Base-by-base conservation (phyloP, 2,888 invertebrate genomes). In the Enchytraeus crypticus region DNA sequence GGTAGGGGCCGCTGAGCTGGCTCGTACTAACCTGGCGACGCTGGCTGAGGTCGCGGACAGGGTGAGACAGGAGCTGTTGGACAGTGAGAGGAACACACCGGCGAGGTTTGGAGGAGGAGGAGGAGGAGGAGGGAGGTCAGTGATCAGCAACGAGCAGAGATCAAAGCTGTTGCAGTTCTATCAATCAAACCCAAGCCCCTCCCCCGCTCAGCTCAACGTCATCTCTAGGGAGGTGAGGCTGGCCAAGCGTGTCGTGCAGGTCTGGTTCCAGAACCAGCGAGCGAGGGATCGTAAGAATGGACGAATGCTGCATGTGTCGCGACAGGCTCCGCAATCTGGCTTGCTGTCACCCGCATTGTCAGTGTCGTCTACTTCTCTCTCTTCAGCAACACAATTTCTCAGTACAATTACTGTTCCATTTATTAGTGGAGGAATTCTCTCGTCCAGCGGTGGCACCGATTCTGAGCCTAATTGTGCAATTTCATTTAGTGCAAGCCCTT, bases 21-120 rank as follows among this genome's bases (percentile, higher is more conserved):
- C n/a, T n/a, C n/a, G n/a, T n/a, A n/a, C n/a, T n/a, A 53, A 46
- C 21, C 55, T 60, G 21, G 60, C 54, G 29, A 55, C 60, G 18
- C 55, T 60, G 34, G 60, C 60, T 3, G 60, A 54, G 3, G 60
- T 60, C 18, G 60, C 60, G 2, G 60, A 56, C 47, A 61, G 32
- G 58, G 56, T 58, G 54, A 53, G 53, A 49, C 45, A 53, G 57
- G 61, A 60, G 58, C 58, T 58, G 63, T 33, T 60, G 57, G 47
- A 45, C 34, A 27, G 53, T 46, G 60, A 57, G 32, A 55, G 33
- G 53, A 60, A 60, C 46, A 57, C 47, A 23, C 45, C 45, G 43
- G 47, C 29, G 46, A 47, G 21, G 11, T 26, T 30, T 21, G 55
- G 34, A 27, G 5, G 34, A 21, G 43, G 21, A 55, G 43, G 23